Percentiles rank a stretch among this genome's conserved stretches.
Conservation (phyloP, 2,797 vertebrate species). For the Synaphobranchus kaupii region DNA sequence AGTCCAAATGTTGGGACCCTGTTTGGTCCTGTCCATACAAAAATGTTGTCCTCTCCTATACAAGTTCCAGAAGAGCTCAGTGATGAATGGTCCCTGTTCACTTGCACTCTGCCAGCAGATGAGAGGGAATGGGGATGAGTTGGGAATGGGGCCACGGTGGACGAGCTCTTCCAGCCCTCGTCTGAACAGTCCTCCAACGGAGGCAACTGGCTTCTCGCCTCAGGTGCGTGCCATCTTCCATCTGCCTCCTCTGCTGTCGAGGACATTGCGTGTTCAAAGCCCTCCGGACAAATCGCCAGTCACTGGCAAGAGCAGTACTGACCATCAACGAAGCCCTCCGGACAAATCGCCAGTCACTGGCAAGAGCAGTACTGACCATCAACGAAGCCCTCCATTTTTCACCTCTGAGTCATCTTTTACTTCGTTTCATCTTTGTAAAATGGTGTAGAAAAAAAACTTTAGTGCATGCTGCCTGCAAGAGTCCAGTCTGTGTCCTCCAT, state of each 20-base stretch:
- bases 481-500: conserved; percentile 37
- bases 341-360: conserved; percentile 29
- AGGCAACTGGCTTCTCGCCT: not conserved
- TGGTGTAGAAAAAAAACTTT: not conserved
- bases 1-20: conserved; percentile 34
- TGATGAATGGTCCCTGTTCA: conserved; percentile 31
- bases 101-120: conserved; percentile 24
- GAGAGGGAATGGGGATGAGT: conserved; percentile 8
- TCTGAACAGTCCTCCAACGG: conserved; percentile 25
- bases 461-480: not conserved
- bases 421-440: not conserved
- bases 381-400: not conserved
- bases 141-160: conserved; percentile 10
- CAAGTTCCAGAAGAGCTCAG: conserved; percentile 25
- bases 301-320: conserved; percentile 7
- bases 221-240: not conserved
- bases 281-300: conserved; percentile 25
- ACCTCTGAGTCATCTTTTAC: not conserved
- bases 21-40: conserved; percentile 39
- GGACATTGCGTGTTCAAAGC: conserved; percentile 26
- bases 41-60: conserved; percentile 31
- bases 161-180: not conserved
- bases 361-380: not conserved
- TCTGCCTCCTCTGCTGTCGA: conserved; percentile 25
- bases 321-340: not conserved